Evolutionary conservation across 1,140 invertebrate species (phyloP).

Genomic region (Leguminivora glycinivorella): DNA sequence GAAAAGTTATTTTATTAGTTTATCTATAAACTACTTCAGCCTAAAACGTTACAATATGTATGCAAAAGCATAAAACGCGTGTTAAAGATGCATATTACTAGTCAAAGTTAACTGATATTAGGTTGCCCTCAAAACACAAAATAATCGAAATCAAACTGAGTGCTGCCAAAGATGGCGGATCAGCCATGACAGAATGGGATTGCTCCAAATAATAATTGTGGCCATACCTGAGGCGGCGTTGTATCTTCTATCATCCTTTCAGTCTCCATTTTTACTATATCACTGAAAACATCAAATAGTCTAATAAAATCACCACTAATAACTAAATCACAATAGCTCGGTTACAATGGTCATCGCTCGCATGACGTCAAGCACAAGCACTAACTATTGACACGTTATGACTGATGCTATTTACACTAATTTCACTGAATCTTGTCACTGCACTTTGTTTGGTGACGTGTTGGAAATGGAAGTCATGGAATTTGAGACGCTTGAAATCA

Average conservation of each 20-base stretch:
- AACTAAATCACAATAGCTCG: conserved; percentile 62
- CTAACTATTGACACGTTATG: conserved; percentile 19
- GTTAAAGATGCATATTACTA: neutral
- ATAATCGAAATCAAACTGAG: conserved; percentile 39
- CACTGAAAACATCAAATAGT: conserved; percentile 72
- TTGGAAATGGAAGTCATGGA: neutral
- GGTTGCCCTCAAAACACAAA: conserved; percentile 43
- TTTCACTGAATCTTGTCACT: neutral
- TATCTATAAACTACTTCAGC: neutral
- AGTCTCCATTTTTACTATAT: conserved; percentile 75
- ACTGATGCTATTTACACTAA: conserved; percentile 20
- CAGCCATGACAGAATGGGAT: conserved; percentile 65
- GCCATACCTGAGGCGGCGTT: conserved; percentile 67
- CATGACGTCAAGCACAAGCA: conserved; percentile 70
- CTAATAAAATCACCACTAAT: conserved; percentile 62
- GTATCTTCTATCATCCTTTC: conserved; percentile 76
- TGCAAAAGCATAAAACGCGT: neutral
- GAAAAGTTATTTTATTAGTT: conserved; percentile 29
- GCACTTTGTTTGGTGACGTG: neutral
- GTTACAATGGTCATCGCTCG: conserved; percentile 62
- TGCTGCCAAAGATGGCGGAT: conserved; percentile 68
- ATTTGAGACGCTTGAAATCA: too few species aligned
- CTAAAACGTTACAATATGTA: neutral
- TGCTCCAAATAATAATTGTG: conserved; percentile 61
- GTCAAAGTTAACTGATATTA: neutral